Percentiles rank a stretch among this genome's conserved stretches.
phyloP scores from a whole-genome alignment of 2,113 vertebrate genomes.

The Apteryx mantelli region DNA sequence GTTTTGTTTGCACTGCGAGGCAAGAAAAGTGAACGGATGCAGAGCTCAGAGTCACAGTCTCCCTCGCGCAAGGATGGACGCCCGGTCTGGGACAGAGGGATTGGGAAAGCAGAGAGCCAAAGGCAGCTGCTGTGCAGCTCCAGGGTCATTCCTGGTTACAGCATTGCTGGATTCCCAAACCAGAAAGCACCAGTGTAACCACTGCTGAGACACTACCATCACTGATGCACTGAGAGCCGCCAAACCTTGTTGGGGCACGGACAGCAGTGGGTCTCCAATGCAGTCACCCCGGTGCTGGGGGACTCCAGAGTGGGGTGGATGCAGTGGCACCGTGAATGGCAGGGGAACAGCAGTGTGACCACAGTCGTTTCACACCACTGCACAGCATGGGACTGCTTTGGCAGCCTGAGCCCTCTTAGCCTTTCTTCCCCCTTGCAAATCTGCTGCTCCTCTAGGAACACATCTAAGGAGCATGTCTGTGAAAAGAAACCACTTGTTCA shows the following conservation, averaged over 20 bases:
- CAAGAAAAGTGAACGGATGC: neutral
- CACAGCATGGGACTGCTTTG: fast-evolving
- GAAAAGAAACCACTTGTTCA: neutral
- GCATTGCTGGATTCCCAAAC: neutral
- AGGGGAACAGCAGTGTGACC: neutral
- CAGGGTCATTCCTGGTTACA: fast-evolving
- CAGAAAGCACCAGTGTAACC: neutral
- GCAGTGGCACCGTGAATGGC: neutral
- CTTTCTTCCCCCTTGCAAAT: neutral
- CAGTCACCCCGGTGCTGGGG: neutral
- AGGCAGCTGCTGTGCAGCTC: neutral
- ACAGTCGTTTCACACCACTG: fast-evolving
- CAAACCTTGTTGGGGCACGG: neutral
- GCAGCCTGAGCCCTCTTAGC: neutral
- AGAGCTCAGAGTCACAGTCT: neutral
- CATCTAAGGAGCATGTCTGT: neutral
- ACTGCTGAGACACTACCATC: neutral
- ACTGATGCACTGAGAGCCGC: neutral
- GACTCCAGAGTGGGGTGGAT: neutral
- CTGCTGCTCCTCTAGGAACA: neutral
- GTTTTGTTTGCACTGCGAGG: conserved; percentile 28
- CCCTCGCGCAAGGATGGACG: neutral
- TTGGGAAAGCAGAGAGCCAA: neutral
- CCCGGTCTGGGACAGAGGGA: neutral
- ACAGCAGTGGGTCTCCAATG: neutral